phyloP scores from a whole-genome alignment of 2,113 vertebrate species.

The Chitala chitala region DNA sequence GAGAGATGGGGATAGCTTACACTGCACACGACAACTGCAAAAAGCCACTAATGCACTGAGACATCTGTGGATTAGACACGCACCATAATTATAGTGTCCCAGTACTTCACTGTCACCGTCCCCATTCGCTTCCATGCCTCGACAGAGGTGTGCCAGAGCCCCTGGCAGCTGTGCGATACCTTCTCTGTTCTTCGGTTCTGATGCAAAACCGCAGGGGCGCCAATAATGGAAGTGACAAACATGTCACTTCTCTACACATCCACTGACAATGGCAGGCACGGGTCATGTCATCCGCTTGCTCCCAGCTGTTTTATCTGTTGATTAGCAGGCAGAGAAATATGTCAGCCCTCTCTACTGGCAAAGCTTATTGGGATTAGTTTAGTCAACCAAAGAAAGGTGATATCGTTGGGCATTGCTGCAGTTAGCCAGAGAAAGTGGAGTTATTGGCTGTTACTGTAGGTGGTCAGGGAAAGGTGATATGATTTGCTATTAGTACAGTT shows the following conservation, averaged over 20 bases:
- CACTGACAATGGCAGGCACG: constrained; percentile 58
- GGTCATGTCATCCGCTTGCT: constrained; percentile 55
- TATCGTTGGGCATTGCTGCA: neutral
- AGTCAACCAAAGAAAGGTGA: constrained; percentile 49
- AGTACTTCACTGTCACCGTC: neutral
- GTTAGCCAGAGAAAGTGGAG: neutral
- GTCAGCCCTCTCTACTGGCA: constrained; percentile 44
- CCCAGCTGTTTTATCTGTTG: constrained; percentile 47
- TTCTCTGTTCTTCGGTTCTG: constrained; percentile 10
- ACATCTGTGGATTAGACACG: neutral
- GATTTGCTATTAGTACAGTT: neutral
- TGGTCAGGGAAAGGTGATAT: neutral
- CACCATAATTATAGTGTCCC: neutral
- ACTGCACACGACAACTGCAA: neutral
- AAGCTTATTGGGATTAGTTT: constrained; percentile 41
- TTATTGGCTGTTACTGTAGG: neutral
- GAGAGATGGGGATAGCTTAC: neutral
- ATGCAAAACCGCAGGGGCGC: constrained; percentile 44
- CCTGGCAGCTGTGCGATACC: neutral
- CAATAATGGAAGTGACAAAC: constrained; percentile 56
- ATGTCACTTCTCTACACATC: constrained; percentile 68
- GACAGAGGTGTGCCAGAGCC: neutral
- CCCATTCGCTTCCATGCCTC: neutral
- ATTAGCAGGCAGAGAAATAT: constrained; percentile 55
- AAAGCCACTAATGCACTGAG: neutral